Base-by-base conservation (phyloP, 92 coral and sea anemone genomes). In the Zoanthus solanderi region DNA sequence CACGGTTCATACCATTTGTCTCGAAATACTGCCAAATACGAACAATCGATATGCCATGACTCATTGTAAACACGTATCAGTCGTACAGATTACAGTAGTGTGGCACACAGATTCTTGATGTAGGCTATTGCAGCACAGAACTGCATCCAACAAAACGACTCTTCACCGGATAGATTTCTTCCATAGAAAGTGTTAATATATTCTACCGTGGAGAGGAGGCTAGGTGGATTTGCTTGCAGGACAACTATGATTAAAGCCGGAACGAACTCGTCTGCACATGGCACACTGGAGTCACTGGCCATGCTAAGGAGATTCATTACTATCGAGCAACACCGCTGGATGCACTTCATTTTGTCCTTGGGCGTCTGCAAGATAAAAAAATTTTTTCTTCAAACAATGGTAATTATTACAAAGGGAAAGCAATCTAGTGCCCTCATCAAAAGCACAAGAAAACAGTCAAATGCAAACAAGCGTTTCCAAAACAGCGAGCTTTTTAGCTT, bases 121-220 rank as follows among this genome's bases (percentile, higher is more conserved):
- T 93, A 97, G 72, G 95, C 97, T 57, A 95, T 94, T 17, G 98
- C 99, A 16, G 98, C 95, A 88, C 97, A 97, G 66, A 95, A 94
- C 92, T 97, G 99, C 99, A 95, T 97, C 99, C 99, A 97, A 86
- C 96, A 95, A 85, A 94, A 97, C 11, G 98, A 97, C 68, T 97
- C 98, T 76, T 97, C 99, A 1, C 99, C 99, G 48, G 94, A 83
- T 60, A 97, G 92, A 69, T 94, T 90, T 91, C 91, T 89, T 54
- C 91, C 95, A 65, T 95, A 94, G 83, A 93, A 97, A 83, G 91
- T 92, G 83, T 90, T 97, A 79, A 97, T 90, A 52, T 95, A 97
- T 71, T 97, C 96, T 75, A 95, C 91, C 10, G 99, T 97, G 56
- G 99, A 95, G 23, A 97, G 94, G 44, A 97, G 98, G n/a, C 97